Evolutionary conservation across 2,797 vertebrate genomes (phyloP).

Genomic region (Rhadinocentrus ornatus): DNA sequence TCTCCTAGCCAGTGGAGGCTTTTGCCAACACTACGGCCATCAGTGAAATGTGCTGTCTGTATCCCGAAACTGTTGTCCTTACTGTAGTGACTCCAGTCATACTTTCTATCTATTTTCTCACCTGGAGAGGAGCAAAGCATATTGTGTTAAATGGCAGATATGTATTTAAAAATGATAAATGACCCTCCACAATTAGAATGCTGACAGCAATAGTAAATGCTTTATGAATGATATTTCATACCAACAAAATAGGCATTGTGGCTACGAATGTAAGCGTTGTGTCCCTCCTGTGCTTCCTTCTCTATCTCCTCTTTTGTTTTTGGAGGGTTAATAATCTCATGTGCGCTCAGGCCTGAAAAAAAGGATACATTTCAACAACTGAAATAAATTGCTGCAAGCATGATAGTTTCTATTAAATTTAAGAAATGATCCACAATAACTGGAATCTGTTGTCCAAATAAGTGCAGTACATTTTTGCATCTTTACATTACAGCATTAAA

Average conservation of each 20-base stretch:
- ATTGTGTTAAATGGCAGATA: neutral
- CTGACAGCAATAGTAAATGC: neutral
- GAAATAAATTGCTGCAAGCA: neutral
- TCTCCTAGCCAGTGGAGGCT: slow-evolving; percentile 83
- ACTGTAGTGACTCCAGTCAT: slow-evolving; percentile 73
- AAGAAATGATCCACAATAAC: neutral
- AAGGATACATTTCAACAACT: neutral
- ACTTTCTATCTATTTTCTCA: slow-evolving; percentile 85
- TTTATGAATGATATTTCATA: slow-evolving; percentile 61
- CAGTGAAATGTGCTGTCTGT: slow-evolving; percentile 84
- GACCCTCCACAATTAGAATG: neutral
- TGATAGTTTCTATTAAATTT: neutral
- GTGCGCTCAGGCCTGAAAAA: slow-evolving; percentile 64
- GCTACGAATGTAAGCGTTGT: slow-evolving; percentile 81
- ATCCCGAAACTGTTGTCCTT: slow-evolving; percentile 83
- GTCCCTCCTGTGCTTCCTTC: slow-evolving; percentile 80
- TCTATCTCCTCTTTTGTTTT: slow-evolving; percentile 83
- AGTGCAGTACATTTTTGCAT: neutral
- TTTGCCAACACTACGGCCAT: slow-evolving; percentile 80
- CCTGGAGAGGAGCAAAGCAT: slow-evolving; percentile 57
- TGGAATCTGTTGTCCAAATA: neutral
- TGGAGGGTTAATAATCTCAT: slow-evolving; percentile 85
- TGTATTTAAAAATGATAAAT: neutral
- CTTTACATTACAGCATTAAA: neutral
- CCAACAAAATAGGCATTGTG: slow-evolving; percentile 86